These are phyloP conservation scores for Planococcus citri DNA, from an alignment of 1,140 invertebrate species.

Conservation along the genomic window DNA sequence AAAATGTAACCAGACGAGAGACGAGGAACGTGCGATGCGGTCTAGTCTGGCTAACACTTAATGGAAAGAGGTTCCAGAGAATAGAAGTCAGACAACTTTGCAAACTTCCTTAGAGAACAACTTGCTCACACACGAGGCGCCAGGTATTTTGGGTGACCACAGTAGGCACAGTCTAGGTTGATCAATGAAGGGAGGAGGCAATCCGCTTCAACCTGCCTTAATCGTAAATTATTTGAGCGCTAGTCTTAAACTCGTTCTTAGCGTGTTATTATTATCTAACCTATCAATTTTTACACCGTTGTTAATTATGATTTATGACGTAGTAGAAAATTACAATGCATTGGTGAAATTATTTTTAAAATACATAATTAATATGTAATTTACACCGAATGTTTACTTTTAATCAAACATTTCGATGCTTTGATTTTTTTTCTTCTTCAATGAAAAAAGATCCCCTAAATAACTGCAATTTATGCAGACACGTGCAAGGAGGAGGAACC, in stretches of 20 bases:
- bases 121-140: neutral
- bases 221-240: constrained; percentile 19
- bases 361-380: neutral
- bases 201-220: neutral
- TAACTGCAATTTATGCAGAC: too few relatives aligned
- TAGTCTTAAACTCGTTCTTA: neutral
- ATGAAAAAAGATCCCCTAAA: too few relatives aligned
- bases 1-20: neutral
- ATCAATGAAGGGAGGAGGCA: neutral
- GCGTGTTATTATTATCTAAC: constrained; percentile 14
- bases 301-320: neutral
- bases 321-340: neutral
- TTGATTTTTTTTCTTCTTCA: neutral
- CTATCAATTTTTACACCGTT: constrained; percentile 7
- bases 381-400: neutral
- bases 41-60: neutral
- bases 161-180: neutral
- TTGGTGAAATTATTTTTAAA: neutral
- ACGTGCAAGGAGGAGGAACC: too few relatives aligned
- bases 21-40: constrained; percentile 1
- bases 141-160: constrained; percentile 1
- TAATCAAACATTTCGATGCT: neutral
- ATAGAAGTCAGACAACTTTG: neutral
- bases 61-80: neutral
- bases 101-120: constrained; percentile 3